Percentiles rank a stretch among this genome's conserved stretches.
These are phyloP conservation scores for Porites lobata DNA, from an alignment of 92 coral and sea anemone species.

Conservation along the genomic window DNA sequence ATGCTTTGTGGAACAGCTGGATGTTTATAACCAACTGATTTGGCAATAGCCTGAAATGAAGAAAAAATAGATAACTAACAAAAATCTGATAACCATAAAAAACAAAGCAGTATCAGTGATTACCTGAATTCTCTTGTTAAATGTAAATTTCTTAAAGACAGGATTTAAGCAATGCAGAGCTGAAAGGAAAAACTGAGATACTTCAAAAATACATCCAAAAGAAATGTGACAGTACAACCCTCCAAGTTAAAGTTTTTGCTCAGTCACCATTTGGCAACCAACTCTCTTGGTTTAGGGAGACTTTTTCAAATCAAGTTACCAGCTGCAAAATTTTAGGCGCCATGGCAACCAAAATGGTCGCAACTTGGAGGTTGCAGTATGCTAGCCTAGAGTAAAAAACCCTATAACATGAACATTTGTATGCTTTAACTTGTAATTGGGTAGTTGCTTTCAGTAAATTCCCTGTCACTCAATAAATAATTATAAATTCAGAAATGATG, in stretches of 20 bases:
- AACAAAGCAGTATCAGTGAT: background rate
- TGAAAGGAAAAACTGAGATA: background rate
- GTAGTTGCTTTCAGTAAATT: no score
- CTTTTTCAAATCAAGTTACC: no score
- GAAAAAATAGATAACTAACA: background rate
- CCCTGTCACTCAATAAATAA: no score
- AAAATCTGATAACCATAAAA: background rate
- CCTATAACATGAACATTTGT: no score
- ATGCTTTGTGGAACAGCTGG: slow-evolving; percentile 97
- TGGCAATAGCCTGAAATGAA: slow-evolving; percentile 61
- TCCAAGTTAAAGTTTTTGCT: background rate
- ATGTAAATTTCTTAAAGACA: slow-evolving; percentile 86
- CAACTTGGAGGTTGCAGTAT: no score
- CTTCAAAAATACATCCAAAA: background rate
- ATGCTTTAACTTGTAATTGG: no score
- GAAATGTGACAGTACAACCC: background rate
- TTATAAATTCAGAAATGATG: no score
- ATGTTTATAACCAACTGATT: slow-evolving; percentile 77
- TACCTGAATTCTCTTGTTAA: slow-evolving; percentile 84
- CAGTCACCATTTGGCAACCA: no score
- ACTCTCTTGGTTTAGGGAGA: no score
- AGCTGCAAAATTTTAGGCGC: no score
- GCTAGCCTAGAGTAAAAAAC: no score
- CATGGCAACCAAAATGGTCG: no score
- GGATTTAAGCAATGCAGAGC: slow-evolving; percentile 94